Percentiles rank a stretch among this genome's conserved stretches.
Evolutionary conservation across 2,797 vertebrate genomes (phyloP).

Genomic region (Neosilurus hyrtlii): DNA sequence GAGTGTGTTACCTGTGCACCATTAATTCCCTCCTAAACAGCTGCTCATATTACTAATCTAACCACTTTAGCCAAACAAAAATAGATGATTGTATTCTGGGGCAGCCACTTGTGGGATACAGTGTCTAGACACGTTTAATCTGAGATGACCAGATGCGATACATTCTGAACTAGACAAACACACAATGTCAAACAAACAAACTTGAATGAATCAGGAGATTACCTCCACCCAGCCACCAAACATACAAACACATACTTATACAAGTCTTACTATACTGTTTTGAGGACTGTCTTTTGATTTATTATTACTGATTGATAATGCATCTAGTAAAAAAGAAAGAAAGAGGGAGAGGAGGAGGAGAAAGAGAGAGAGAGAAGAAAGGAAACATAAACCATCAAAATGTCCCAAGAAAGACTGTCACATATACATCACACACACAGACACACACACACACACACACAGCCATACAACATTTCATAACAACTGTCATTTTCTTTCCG

Average conservation of each 20-base stretch:
- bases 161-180: constrained; percentile 15
- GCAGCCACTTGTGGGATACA: not conserved
- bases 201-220: constrained; percentile 13
- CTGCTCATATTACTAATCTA: constrained; percentile 25
- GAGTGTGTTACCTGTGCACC: not conserved
- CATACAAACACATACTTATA: not conserved
- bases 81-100: constrained; percentile 20
- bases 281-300: not conserved
- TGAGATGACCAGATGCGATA: constrained; percentile 22
- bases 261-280: not conserved
- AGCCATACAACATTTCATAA: constrained; percentile 7
- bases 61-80: not conserved
- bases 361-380: too few species aligned
- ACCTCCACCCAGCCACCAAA: constrained; percentile 28
- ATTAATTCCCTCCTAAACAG: not conserved
- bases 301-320: not conserved
- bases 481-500: constrained; percentile 8
- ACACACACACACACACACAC: not conserved
- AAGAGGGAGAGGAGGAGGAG: too few species aligned
- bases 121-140: constrained; percentile 38
- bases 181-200: constrained; percentile 7
- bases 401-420: not conserved
- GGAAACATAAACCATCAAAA: not conserved
- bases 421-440: not conserved
- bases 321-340: too few species aligned